phyloP scores from a whole-genome alignment of 2,888 invertebrate genomes.

The Reticulitermes lucifugus region DNA sequence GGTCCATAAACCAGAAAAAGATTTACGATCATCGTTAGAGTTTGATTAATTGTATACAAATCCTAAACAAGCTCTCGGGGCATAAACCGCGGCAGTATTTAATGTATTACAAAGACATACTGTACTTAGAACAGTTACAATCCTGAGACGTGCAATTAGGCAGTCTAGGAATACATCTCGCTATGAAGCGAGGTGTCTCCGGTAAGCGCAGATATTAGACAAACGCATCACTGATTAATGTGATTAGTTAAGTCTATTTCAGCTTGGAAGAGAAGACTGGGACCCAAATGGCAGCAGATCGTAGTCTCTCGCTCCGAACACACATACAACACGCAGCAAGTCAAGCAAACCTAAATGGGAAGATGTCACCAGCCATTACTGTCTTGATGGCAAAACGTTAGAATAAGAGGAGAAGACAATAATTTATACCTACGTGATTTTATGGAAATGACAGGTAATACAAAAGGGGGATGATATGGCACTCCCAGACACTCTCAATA shows the following conservation, averaged over 20 bases:
- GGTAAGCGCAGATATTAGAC: slow-evolving; percentile 42
- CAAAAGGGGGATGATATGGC: slow-evolving; percentile 28
- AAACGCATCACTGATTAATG: slow-evolving; percentile 44
- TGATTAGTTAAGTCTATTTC: slow-evolving; percentile 44
- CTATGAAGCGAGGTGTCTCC: slow-evolving; percentile 36
- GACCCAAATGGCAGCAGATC: slow-evolving; percentile 42
- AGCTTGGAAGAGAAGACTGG: slow-evolving; percentile 39
- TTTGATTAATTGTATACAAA: no score
- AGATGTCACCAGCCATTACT: slow-evolving; percentile 39
- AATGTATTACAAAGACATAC: no score
- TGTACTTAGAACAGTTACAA: no score
- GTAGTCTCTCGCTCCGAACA: slow-evolving; percentile 2
- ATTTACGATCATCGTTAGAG: no score
- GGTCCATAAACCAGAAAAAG: no score
- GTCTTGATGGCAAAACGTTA: slow-evolving; percentile 34
- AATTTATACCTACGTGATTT: slow-evolving; percentile 43
- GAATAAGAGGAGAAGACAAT: slow-evolving; percentile 39
- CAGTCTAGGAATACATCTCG: slow-evolving; percentile 3
- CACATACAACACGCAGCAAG: slow-evolving; percentile 30
- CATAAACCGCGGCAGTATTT: no score
- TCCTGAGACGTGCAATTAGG: background rate
- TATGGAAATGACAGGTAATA: slow-evolving; percentile 43
- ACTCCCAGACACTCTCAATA: slow-evolving; percentile 40
- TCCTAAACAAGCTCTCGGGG: no score
- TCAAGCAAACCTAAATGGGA: slow-evolving; percentile 43